These are phyloP conservation scores for Onychomys leucogaster DNA, from an alignment of 2,797 vertebrate genomes.

Conservation along the genomic window DNA sequence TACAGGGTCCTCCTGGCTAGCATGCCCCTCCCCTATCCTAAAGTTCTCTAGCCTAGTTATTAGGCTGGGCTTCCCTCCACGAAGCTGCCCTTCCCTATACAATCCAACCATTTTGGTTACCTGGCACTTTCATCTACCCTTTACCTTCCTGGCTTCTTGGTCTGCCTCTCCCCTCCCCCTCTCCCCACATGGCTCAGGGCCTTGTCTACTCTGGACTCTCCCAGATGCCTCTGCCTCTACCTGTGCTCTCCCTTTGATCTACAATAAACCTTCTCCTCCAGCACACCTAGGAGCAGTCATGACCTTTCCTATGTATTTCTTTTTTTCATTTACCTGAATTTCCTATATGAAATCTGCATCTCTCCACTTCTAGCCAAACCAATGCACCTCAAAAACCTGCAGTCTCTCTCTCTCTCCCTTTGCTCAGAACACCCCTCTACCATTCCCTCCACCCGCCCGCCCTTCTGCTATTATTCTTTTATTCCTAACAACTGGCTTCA, in stretches of 20 bases:
- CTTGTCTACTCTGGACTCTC: not conserved
- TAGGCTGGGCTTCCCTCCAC: not conserved
- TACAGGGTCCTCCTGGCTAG: not conserved
- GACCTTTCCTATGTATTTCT: not conserved
- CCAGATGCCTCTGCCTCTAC: not conserved
- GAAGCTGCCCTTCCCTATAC: not conserved
- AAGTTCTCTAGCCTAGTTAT: not conserved
- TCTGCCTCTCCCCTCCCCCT: not conserved
- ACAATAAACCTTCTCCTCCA: not conserved
- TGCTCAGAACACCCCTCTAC: not conserved
- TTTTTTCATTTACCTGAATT: not conserved
- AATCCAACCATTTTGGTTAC: not conserved
- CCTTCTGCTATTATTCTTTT: not conserved
- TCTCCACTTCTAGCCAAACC: not conserved
- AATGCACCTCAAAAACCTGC: not conserved
- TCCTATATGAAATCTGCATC: not conserved
- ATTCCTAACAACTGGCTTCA: not conserved
- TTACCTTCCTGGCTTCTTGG: not conserved
- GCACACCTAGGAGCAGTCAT: not conserved
- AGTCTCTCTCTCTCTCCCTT: not conserved
- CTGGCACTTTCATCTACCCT: not conserved
- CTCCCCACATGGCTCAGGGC: not conserved
- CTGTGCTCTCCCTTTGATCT: not conserved
- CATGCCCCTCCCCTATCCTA: not conserved
- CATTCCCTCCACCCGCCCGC: no score